phyloP scores from a whole-genome alignment of 2,797 vertebrate species.

The Nothura maculosa region DNA sequence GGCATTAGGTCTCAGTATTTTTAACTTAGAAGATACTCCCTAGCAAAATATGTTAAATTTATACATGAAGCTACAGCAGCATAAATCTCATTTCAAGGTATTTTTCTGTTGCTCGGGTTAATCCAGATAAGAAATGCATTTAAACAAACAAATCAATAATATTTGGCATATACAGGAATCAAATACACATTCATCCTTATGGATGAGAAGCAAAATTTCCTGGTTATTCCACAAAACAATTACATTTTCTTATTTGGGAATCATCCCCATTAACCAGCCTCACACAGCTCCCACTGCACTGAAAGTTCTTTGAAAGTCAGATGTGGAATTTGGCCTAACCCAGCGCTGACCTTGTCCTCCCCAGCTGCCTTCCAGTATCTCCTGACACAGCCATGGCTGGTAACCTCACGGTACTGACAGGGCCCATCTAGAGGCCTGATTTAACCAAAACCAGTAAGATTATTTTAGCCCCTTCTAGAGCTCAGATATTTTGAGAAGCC shows the following conservation, averaged over 20 bases:
- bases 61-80: conserved; percentile 6
- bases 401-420: neutral
- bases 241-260: neutral
- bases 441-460: neutral
- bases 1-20: neutral
- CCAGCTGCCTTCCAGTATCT: too few relatives aligned
- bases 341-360: neutral
- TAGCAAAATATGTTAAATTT: conserved; percentile 18
- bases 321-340: neutral
- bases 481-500: neutral
- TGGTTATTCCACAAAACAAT: neutral
- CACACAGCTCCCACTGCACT: too few relatives aligned
- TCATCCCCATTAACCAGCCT: too few relatives aligned
- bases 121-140: neutral
- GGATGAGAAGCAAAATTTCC: neutral
- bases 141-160: conserved; percentile 24
- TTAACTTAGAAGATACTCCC: neutral
- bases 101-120: neutral
- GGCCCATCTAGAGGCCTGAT: accelerated
- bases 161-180: neutral
- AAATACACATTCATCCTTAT: neutral
- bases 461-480: neutral
- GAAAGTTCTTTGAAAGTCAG: neutral
- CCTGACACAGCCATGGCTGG: neutral
- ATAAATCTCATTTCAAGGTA: conserved; percentile 17